Evolutionary conservation across 1,140 invertebrate genomes (phyloP).

Genomic region (Scaptomyza pallida): DNA sequence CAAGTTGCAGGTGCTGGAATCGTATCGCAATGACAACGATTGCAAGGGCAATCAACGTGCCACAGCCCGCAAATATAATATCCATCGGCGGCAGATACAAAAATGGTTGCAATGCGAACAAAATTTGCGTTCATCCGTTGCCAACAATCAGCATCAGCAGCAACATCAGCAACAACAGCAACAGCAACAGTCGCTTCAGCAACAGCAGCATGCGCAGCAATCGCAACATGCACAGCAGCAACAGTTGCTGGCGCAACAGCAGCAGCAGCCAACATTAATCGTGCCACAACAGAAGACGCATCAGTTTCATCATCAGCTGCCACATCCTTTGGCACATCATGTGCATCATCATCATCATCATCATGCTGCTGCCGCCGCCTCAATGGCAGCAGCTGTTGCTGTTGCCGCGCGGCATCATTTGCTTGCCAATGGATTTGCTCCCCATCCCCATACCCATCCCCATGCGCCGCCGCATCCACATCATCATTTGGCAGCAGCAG

Average conservation of each 20-base stretch:
- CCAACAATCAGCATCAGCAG: conserved; percentile 84
- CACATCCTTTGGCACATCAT: conserved; percentile 60
- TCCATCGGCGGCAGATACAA: conserved; percentile 93
- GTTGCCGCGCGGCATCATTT: conserved; percentile 68
- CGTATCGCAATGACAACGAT: conserved; percentile 91
- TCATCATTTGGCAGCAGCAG: conserved; percentile 30
- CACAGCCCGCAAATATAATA: conserved; percentile 93
- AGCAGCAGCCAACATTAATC: conserved; percentile 18
- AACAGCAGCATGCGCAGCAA: conserved; percentile 40
- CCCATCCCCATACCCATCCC: conserved; percentile 54
- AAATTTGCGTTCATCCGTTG: conserved; percentile 88
- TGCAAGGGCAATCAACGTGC: conserved; percentile 93
- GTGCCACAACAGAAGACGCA: conserved; percentile 32
- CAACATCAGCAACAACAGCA: conserved; percentile 64
- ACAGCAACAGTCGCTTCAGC: conserved; percentile 60
- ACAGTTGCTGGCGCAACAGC: conserved; percentile 52
- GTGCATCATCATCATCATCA: conserved; percentile 58
- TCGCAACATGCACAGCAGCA: conserved; percentile 45
- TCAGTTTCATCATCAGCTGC: conserved; percentile 63
- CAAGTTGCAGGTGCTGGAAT: conserved; percentile 93
- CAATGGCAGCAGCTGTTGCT: conserved; percentile 41
- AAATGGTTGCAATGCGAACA: conserved; percentile 94
- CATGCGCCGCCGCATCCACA: conserved; percentile 37
- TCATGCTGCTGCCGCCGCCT: conserved; percentile 58
- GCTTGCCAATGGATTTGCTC: conserved; percentile 56